A percentile compares a stretch with the other conserved stretches of the same genome.
Conservation (phyloP, 1,140 invertebrate genomes). For the Bombus waltoni region DNA sequence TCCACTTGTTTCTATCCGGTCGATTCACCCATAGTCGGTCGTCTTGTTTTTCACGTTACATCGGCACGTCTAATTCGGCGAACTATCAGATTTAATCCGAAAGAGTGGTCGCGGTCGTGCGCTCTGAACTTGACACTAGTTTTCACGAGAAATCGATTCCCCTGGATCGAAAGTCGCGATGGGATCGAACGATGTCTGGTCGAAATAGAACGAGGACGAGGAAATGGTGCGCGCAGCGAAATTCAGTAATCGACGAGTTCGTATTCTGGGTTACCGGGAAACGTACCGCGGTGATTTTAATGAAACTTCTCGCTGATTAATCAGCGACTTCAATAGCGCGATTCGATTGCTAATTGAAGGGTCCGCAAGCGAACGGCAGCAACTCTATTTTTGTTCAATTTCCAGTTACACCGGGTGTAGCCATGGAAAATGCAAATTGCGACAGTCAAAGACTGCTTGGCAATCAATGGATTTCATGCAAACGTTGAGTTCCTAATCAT, state of each 20-base stretch:
- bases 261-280: constrained; percentile 22
- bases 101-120: not conserved
- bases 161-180: not conserved
- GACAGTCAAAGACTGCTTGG: not conserved
- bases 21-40: no score
- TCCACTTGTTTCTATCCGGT: no score
- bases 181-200: constrained; percentile 15
- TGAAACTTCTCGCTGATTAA: constrained; percentile 42
- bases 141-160: no score
- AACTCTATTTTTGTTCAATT: constrained; percentile 42
- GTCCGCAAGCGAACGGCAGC: not conserved
- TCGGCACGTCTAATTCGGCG: no score
- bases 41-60: no score
- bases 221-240: not conserved
- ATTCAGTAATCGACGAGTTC: constrained; percentile 20
- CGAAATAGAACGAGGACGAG: not conserved
- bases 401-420: constrained; percentile 2
- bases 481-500: not conserved
- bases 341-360: constrained; percentile 44
- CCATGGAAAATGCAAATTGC: constrained; percentile 25
- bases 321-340: constrained; percentile 32
- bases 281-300: constrained; percentile 37
- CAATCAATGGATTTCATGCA: constrained; percentile 6
- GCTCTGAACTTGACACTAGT: constrained; percentile 23
- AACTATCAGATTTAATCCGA: not conserved